Evolutionary conservation across 2,797 vertebrate species (phyloP), one percentile per base, ranked within the genome.

Genomic region (Anguilla marmorata): DNA sequence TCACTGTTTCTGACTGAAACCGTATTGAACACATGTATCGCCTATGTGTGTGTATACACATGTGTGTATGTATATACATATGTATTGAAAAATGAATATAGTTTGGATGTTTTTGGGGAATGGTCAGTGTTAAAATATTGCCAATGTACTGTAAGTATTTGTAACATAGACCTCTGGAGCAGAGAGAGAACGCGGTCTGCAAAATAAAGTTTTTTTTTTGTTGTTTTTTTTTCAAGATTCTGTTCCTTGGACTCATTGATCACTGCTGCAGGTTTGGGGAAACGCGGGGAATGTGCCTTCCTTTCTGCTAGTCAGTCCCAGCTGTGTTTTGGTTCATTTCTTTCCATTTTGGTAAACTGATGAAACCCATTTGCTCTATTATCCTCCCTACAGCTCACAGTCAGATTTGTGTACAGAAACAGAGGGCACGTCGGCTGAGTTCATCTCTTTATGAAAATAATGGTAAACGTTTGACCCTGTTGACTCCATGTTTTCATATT

Each of bases 131-230:
- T 93, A 72, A 90, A 89, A 90, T 90, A 93, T 69, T 89, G 79
- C 89, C 89, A 92, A 91, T 90, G 90, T 94, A 93, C 93, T 93
- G 60, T 92, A 90, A 91, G 92, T 95, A 95, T 93, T 95, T 96
- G 92, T 94, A 92, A 92, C 91, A 93, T 92, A 79, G 72, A 89
- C 92, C 92, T 85, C 91, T 93, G 84, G 66, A 89, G 84, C 37
- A 76, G 30, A 54, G 93, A 90, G 89, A 94, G 92, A 91, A 86
- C 90, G 0, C 92, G 93, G 91, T 95, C 93, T 94, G 86, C 90
- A 87, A 94, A 95, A 95, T 95, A 94, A 95, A 94, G 92, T 90
- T 93, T 93, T 91, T 85, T 94, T 94, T 93, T 41, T 41, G 37
- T 41, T 41, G 37, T 93, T 91, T 92, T 86, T 93, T 91, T 92